These are phyloP conservation scores for Bufotes viridis DNA, from an alignment of 2,797 vertebrate genomes.

Conservation along the genomic window DNA sequence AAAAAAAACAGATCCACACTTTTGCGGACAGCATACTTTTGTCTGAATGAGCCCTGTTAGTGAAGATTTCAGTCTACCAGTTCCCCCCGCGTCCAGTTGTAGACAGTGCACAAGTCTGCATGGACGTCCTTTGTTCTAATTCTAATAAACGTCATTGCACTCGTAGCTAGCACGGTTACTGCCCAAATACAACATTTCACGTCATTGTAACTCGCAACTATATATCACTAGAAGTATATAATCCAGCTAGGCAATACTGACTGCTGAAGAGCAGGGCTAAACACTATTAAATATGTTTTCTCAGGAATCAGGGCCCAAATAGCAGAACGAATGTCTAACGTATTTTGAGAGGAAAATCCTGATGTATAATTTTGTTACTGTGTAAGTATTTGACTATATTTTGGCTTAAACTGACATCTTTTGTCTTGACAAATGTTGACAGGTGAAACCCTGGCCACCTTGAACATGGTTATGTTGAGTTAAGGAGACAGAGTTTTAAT, in stretches of 20 bases:
- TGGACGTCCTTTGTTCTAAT: not conserved
- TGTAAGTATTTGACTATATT: not conserved
- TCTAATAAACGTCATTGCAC: not conserved
- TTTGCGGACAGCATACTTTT: no score
- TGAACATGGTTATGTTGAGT: not conserved
- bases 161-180: not conserved
- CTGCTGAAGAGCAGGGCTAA: not conserved
- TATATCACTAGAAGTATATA: not conserved
- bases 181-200: not conserved
- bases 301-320: constrained; percentile 14
- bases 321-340: not conserved
- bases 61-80: not conserved
- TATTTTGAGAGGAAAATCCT: not conserved
- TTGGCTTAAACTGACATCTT: not conserved
- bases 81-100: not conserved
- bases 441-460: not conserved
- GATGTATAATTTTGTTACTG: not conserved
- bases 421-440: not conserved
- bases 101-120: not conserved
- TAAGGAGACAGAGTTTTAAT: not conserved
- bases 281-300: not conserved
- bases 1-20: no score
- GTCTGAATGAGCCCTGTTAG: not conserved
- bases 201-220: not conserved
- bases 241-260: not conserved